Evolutionary conservation across 2,113 vertebrate species (phyloP).

Genomic region (Progne subis): DNA sequence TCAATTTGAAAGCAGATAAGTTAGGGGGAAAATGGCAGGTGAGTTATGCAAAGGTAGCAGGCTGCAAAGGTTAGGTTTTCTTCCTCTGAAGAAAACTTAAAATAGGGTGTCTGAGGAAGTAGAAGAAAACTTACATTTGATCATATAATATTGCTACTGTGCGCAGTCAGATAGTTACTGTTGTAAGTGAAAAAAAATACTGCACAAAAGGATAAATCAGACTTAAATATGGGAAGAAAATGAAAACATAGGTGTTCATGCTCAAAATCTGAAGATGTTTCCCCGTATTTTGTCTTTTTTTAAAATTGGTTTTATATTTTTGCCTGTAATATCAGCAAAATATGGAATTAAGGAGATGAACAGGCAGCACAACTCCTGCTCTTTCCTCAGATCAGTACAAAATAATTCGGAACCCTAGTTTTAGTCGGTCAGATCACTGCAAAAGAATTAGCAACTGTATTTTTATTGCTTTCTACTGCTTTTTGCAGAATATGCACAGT

Average conservation of each 20-base stretch:
- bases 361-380: background rate
- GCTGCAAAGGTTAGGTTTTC: background rate
- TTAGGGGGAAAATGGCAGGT: background rate
- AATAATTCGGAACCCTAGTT: background rate
- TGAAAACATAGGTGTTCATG: background rate
- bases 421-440: background rate
- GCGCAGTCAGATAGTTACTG: background rate
- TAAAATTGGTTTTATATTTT: background rate
- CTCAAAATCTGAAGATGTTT: background rate
- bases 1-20: background rate
- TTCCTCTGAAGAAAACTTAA: background rate
- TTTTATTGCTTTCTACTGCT: background rate
- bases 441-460: background rate
- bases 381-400: background rate
- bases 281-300: background rate
- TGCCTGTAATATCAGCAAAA: background rate
- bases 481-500: background rate
- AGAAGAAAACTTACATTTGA: background rate
- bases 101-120: background rate
- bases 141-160: background rate
- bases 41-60: background rate
- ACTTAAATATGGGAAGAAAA: background rate
- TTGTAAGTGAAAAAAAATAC: slow-evolving; percentile 17
- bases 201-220: slow-evolving; percentile 8
- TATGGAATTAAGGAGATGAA: background rate